Evolutionary conservation across 2,888 invertebrate species (phyloP).

Genomic region (Nineta flava): DNA sequence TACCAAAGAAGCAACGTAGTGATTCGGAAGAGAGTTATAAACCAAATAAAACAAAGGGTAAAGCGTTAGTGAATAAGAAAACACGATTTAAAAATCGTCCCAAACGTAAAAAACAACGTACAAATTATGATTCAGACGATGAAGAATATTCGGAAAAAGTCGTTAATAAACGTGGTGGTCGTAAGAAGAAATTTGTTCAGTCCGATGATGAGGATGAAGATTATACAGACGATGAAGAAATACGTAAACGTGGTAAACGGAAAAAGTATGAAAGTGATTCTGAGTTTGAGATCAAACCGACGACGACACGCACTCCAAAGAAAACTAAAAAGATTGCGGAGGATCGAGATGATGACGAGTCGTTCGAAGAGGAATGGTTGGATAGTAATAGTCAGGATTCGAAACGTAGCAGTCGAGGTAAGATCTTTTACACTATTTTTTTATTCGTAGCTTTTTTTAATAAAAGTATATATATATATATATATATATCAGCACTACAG

Average conservation of each 20-base stretch:
- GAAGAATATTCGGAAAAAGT: slow-evolving; percentile 13
- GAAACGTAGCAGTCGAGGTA: background rate
- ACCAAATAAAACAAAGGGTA: slow-evolving; percentile 26
- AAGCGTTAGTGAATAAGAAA: slow-evolving; percentile 20
- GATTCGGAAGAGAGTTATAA: slow-evolving; percentile 40
- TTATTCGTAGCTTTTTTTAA: too few relatives aligned
- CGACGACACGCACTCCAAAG: background rate
- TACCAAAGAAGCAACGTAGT: slow-evolving; percentile 18
- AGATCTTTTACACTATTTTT: background rate
- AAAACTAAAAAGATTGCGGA: background rate
- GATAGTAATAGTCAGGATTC: background rate
- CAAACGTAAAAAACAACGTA: slow-evolving; percentile 12
- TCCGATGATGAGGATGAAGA: slow-evolving; percentile 20
- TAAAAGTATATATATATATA: too few relatives aligned
- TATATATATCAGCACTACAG: too few relatives aligned
- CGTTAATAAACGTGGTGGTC: slow-evolving; percentile 8
- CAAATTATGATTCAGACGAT: slow-evolving; percentile 16
- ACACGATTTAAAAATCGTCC: slow-evolving; percentile 14
- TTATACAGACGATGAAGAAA: slow-evolving; percentile 9
- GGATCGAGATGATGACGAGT: slow-evolving; percentile 3
- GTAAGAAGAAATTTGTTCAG: slow-evolving; percentile 5
- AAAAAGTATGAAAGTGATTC: slow-evolving; percentile 10
- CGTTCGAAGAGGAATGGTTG: slow-evolving; percentile 6
- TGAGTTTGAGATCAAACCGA: slow-evolving; percentile 5
- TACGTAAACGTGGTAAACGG: slow-evolving; percentile 13